Percentiles rank a stretch among this genome's conserved stretches.
phyloP scores from a whole-genome alignment of 2,113 vertebrate species.

The Siniperca knerii region DNA sequence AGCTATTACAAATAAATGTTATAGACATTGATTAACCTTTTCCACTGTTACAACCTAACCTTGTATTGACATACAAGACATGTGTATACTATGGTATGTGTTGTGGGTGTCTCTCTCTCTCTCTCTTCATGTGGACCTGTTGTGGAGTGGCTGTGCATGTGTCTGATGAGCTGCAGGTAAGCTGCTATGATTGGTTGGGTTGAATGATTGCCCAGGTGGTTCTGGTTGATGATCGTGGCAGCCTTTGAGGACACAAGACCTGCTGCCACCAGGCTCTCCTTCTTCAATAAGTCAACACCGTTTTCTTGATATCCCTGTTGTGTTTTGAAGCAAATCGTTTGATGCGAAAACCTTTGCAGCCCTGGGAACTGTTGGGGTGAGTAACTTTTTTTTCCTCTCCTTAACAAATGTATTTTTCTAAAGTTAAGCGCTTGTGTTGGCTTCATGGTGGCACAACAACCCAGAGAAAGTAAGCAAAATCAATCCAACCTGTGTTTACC shows the following conservation, averaged over 20 bases:
- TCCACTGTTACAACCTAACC: too few species aligned
- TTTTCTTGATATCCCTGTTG: background rate
- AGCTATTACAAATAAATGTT: too few species aligned
- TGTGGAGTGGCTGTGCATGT: background rate
- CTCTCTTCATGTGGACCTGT: too few species aligned
- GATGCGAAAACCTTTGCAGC: background rate
- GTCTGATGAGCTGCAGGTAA: background rate
- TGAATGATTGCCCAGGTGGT: background rate
- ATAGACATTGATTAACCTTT: too few species aligned
- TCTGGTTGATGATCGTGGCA: background rate
- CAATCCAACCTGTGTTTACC: slow-evolving; percentile 12
- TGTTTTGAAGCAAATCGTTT: background rate
- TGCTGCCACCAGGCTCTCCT: background rate
- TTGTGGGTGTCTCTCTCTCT: too few species aligned
- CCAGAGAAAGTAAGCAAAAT: background rate
- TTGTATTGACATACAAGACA: background rate
- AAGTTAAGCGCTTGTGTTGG: slow-evolving; percentile 5
- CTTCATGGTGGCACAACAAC: background rate
- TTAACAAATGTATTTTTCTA: background rate
- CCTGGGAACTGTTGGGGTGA: background rate
- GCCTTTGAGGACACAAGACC: background rate
- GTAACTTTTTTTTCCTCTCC: background rate
- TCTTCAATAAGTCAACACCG: too few species aligned
- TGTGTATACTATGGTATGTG: background rate
- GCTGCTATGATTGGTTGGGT: background rate